These are phyloP conservation scores for Oreamnos americanus DNA, from an alignment of 2,113 vertebrate genomes.

Conservation along the genomic window DNA sequence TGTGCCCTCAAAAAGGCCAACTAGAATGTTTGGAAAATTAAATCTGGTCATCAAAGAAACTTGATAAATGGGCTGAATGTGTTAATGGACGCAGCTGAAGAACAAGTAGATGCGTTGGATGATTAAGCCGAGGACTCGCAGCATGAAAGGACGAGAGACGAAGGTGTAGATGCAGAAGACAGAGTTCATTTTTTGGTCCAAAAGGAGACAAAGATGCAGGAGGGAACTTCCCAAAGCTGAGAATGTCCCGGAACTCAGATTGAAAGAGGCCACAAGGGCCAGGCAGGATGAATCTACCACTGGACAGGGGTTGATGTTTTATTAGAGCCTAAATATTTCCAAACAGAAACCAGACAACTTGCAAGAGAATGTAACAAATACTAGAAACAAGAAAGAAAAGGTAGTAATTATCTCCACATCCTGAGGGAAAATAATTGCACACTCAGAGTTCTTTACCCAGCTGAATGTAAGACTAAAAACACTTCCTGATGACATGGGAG, in stretches of 20 bases:
- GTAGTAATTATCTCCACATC: background rate
- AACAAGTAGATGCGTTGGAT: background rate
- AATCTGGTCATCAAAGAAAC: background rate
- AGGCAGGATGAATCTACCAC: background rate
- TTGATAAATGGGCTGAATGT: background rate
- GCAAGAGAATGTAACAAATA: background rate
- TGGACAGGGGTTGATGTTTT: background rate
- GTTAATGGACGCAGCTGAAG: background rate
- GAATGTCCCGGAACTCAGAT: background rate
- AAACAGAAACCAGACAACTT: background rate
- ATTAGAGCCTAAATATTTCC: background rate
- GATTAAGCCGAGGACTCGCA: background rate
- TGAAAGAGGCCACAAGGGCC: background rate
- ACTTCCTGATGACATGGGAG: background rate
- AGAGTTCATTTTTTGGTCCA: background rate
- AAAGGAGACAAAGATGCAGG: background rate
- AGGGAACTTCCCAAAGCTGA: background rate
- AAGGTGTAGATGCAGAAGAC: background rate
- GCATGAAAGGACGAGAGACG: background rate
- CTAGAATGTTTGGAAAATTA: background rate
- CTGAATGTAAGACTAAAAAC: background rate
- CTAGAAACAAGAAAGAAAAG: background rate
- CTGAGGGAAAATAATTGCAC: background rate
- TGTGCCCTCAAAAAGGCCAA: background rate
- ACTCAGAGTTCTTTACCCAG: background rate